phyloP scores from a whole-genome alignment of 2,888 invertebrate species.

The Octodonta nipae region DNA sequence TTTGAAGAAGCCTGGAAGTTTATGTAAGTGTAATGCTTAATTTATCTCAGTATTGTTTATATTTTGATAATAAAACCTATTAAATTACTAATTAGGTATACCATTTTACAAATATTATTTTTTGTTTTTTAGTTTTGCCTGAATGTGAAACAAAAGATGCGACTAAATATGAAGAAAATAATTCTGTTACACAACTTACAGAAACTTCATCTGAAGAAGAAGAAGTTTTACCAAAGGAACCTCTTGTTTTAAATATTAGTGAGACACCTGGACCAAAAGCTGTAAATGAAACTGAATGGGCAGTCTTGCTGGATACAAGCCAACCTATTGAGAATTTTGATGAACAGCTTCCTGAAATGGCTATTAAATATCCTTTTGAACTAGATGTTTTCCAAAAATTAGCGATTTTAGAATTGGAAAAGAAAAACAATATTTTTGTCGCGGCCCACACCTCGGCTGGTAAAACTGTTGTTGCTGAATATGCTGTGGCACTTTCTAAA shows the following conservation, averaged over 20 bases:
- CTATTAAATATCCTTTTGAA: conserved; percentile 77
- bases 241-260: conserved; percentile 58
- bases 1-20: no score
- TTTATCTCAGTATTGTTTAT: no score
- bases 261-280: conserved; percentile 34
- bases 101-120: no score
- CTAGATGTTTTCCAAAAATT: conserved; percentile 95
- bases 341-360: conserved; percentile 68
- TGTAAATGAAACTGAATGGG: conserved; percentile 63
- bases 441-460: conserved; percentile 98
- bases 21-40: no score
- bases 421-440: conserved; percentile 90
- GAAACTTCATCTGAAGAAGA: conserved; percentile 30
- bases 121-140: no score
- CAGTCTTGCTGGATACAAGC: conserved; percentile 71
- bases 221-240: conserved; percentile 30
- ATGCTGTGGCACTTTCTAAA: conserved; percentile 91
- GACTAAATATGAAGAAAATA: no score
- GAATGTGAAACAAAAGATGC: conserved; percentile 7
- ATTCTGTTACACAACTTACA: no score
- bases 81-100: no score
- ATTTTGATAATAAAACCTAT: no score
- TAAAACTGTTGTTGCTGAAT: conserved; percentile 74
- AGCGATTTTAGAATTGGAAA: conserved; percentile 87
- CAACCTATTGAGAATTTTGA: conserved; percentile 70